phyloP scores from a whole-genome alignment of 2,113 vertebrate species.

The Columba janthina region DNA sequence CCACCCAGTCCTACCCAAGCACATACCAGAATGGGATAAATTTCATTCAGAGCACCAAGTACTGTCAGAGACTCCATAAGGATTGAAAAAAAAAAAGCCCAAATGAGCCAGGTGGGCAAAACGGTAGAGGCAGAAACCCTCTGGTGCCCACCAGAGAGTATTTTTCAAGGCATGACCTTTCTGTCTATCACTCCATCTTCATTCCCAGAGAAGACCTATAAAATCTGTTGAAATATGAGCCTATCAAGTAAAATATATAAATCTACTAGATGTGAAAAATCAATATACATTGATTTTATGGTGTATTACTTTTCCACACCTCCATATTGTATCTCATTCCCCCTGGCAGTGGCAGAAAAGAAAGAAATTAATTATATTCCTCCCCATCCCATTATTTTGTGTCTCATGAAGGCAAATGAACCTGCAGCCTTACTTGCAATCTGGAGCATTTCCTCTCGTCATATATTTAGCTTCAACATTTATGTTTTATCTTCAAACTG shows the following conservation, averaged over 20 bases:
- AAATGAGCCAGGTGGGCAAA: not conserved
- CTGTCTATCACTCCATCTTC: not conserved
- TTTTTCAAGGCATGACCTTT: not conserved
- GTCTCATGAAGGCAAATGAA: not conserved
- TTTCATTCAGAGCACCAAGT: not conserved
- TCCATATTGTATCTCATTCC: not conserved
- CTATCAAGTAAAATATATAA: not conserved
- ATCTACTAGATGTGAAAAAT: not conserved
- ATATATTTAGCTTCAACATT: not conserved
- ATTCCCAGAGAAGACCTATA: not conserved
- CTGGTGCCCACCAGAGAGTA: not conserved
- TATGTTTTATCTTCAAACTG: not conserved
- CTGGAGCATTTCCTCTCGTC: not conserved
- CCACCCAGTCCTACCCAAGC: not conserved
- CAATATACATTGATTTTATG: not conserved
- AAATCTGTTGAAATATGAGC: not conserved
- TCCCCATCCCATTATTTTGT: not conserved
- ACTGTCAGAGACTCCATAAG: fast-evolving
- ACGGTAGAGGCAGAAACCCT: not conserved
- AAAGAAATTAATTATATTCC: not conserved
- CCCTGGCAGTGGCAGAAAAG: not conserved
- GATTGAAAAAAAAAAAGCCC: not conserved
- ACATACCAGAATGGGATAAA: not conserved
- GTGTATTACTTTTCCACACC: not conserved
- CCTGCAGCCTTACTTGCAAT: not conserved